Conservation (phyloP, 2,797 vertebrate genomes). For the Benthosema pterotum region DNA sequence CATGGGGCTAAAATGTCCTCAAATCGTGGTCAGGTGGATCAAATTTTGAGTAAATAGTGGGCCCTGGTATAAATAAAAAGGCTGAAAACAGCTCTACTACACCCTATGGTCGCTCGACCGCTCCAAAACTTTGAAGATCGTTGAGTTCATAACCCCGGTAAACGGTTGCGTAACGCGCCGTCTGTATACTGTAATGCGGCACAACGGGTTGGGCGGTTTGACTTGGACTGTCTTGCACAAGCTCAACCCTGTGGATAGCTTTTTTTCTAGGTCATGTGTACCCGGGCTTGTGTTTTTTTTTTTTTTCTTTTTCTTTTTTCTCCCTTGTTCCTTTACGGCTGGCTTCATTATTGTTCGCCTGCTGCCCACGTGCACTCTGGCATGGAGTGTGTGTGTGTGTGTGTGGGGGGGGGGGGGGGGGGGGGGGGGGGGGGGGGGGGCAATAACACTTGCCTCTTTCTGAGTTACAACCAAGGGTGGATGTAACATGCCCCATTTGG, state of each 20-base stretch:
- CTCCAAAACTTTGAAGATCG: background rate
- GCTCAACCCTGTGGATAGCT: slow-evolving; percentile 32
- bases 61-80: no score
- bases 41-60: no score
- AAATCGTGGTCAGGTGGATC: no score
- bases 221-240: slow-evolving; percentile 51
- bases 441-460: background rate
- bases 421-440: no score
- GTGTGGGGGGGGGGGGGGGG: no score
- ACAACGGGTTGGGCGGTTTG: slow-evolving; percentile 54
- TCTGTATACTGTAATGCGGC: slow-evolving; percentile 36
- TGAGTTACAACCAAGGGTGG: no score
- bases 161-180: slow-evolving; percentile 10
- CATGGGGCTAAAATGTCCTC: no score
- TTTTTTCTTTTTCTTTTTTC: slow-evolving; percentile 4
- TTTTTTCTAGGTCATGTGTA: slow-evolving; percentile 40
- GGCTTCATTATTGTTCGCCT: slow-evolving; percentile 25
- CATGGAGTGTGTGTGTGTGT: no score
- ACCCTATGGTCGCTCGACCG: background rate
- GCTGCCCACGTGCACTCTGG: background rate
- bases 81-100: no score
- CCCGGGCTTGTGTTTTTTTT: slow-evolving; percentile 31
- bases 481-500: no score
- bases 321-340: slow-evolving; percentile 12
- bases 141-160: slow-evolving; percentile 33